These are phyloP conservation scores for Strigamia crassipes DNA, from an alignment of 2,888 invertebrate species.

Conservation along the genomic window DNA sequence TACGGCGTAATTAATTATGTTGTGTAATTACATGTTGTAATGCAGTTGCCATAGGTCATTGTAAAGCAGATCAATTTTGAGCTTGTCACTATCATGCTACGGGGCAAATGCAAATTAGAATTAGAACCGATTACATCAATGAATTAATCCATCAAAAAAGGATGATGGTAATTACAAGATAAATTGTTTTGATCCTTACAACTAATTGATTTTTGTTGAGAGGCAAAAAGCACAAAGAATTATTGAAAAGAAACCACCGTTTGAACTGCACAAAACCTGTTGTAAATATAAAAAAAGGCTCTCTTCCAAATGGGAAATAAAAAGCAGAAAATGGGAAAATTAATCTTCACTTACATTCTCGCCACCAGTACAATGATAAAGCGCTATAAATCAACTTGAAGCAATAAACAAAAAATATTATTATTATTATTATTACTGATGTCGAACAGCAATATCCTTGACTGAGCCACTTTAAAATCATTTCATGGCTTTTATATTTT, in stretches of 20 bases:
- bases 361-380: constrained; percentile 8
- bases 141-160: constrained; percentile 25
- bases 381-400: constrained; percentile 4
- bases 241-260: neutral
- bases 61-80: constrained; percentile 3
- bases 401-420: constrained; percentile 19
- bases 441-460: neutral
- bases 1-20: neutral
- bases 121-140: constrained; percentile 12
- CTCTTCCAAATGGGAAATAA: constrained; percentile 29
- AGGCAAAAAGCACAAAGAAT: constrained; percentile 4
- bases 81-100: constrained; percentile 1
- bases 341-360: constrained; percentile 29
- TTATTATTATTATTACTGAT: constrained; percentile 5
- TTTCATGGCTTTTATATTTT: neutral
- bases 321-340: constrained; percentile 33
- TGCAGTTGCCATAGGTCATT: neutral
- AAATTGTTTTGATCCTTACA: constrained; percentile 11
- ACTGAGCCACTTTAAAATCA: neutral
- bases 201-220: neutral
- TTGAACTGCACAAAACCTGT: neutral
- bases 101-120: neutral
- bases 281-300: constrained; percentile 18
- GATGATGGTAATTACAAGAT: constrained; percentile 19
- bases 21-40: too few relatives aligned